Conservation (phyloP, 2,888 invertebrate species). For the Pseudococcus jackbeardsleyi region DNA sequence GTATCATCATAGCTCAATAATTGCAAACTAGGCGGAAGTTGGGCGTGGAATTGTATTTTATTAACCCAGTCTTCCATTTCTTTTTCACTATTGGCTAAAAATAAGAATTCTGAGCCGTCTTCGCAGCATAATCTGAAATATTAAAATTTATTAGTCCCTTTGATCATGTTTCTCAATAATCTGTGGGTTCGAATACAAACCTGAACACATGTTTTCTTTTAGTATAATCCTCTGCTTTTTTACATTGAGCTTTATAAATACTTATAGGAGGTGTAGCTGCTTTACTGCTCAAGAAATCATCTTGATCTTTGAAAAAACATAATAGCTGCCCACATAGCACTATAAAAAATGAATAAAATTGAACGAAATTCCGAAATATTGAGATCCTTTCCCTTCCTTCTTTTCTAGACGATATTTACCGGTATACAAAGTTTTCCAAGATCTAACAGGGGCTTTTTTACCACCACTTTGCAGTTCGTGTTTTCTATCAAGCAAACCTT, state of each 20-base stretch:
- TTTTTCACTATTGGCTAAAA: constrained; percentile 81
- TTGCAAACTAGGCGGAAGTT: constrained; percentile 89
- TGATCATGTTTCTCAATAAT: neutral
- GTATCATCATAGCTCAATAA: constrained; percentile 84
- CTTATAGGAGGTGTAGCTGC: constrained; percentile 90
- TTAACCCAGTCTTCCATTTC: constrained; percentile 91
- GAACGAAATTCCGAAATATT: neutral
- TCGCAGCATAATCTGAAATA: constrained; percentile 79
- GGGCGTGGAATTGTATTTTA: constrained; percentile 93
- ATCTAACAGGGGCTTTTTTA: constrained; percentile 92
- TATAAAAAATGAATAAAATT: constrained; percentile 64
- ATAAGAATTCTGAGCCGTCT: constrained; percentile 94
- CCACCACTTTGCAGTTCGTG: constrained; percentile 94
- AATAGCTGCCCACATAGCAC: constrained; percentile 96
- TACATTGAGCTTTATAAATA: constrained; percentile 82
- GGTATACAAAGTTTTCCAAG: constrained; percentile 95
- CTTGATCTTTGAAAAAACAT: constrained; percentile 97
- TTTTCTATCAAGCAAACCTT: constrained; percentile 92
- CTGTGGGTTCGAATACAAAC: constrained; percentile 66
- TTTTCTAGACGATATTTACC: constrained; percentile 68
- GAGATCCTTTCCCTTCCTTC: too few relatives aligned
- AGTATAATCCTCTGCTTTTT: constrained; percentile 92
- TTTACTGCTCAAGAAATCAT: constrained; percentile 89
- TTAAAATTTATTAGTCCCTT: neutral
- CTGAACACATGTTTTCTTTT: constrained; percentile 93